Conservation (phyloP, 2,797 vertebrate species). For the Rhinogobio ventralis region DNA sequence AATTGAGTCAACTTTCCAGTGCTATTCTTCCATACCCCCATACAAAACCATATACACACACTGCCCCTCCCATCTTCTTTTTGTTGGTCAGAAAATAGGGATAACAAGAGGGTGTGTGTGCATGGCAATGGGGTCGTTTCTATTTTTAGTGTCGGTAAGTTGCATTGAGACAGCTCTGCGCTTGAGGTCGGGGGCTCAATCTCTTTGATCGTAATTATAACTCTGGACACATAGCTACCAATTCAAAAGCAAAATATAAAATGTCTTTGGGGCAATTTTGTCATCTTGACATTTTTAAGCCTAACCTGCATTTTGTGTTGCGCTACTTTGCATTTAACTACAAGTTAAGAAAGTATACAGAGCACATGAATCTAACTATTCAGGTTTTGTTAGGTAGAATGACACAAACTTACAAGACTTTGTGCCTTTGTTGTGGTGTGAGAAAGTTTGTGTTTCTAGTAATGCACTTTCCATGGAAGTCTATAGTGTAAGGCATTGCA, state of each 20-base stretch:
- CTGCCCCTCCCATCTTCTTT: conserved; percentile 44
- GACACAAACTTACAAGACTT: conserved; percentile 20
- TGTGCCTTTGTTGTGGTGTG: not conserved
- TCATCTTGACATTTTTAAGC: conserved; percentile 30
- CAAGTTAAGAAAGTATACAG: conserved; percentile 4
- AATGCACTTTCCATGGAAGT: not conserved
- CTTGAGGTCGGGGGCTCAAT: conserved; percentile 47
- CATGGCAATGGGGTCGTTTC: conserved; percentile 51
- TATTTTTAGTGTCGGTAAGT: conserved; percentile 48
- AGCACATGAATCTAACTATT: conserved; percentile 2
- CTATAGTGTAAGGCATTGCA: not conserved
- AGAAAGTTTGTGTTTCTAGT: not conserved
- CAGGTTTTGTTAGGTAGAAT: not conserved
- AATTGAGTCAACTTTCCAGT: conserved; percentile 46
- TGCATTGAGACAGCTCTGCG: conserved; percentile 42
- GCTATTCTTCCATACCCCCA: conserved; percentile 19
- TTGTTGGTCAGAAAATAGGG: conserved; percentile 61
- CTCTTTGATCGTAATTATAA: conserved; percentile 52
- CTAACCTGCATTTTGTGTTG: conserved; percentile 17
- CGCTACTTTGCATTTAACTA: conserved; percentile 6
- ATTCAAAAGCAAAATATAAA: conserved; percentile 35
- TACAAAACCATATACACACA: conserved; percentile 27
- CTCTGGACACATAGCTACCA: conserved; percentile 40
- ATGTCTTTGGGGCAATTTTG: conserved; percentile 1
- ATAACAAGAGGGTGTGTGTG: conserved; percentile 56